Conservation (phyloP, 92 coral and sea anemone species). For the Zoanthus gigantus region DNA sequence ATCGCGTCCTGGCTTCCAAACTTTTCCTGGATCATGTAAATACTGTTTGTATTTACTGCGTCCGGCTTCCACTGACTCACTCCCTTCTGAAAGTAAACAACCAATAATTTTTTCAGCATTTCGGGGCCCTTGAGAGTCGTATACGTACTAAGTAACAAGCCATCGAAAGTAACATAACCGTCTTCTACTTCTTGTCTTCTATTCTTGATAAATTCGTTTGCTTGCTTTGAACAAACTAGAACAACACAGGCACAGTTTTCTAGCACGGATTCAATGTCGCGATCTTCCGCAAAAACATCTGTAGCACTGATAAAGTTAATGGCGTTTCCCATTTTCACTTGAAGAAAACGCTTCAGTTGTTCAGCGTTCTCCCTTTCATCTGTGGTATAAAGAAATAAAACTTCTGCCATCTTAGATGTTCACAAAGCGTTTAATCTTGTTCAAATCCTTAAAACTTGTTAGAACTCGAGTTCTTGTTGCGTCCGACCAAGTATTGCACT, state of each 20-base stretch:
- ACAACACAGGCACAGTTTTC: conserved; percentile 27
- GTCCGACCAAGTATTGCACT: neutral
- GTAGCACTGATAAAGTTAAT: conserved; percentile 17
- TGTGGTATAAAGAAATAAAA: conserved; percentile 26
- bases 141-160: conserved; percentile 17
- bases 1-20: conserved; percentile 11
- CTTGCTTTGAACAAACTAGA: conserved; percentile 28
- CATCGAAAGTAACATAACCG: conserved; percentile 31
- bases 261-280: conserved; percentile 16
- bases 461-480: neutral
- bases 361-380: conserved; percentile 39
- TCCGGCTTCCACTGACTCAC: conserved; percentile 17
- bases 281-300: conserved; percentile 32
- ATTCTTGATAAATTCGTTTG: conserved; percentile 27
- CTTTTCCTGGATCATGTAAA: conserved; percentile 33
- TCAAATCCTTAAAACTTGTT: neutral
- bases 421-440: neutral
- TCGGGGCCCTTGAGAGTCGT: neutral
- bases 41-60: conserved; percentile 30
- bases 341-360: conserved; percentile 24
- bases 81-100: conserved; percentile 40
- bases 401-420: neutral
- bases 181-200: conserved; percentile 23
- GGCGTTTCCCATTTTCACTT: conserved; percentile 46
- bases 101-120: conserved; percentile 10